phyloP scores from a whole-genome alignment of 2,113 vertebrate species.

The Corythaeola cristata region DNA sequence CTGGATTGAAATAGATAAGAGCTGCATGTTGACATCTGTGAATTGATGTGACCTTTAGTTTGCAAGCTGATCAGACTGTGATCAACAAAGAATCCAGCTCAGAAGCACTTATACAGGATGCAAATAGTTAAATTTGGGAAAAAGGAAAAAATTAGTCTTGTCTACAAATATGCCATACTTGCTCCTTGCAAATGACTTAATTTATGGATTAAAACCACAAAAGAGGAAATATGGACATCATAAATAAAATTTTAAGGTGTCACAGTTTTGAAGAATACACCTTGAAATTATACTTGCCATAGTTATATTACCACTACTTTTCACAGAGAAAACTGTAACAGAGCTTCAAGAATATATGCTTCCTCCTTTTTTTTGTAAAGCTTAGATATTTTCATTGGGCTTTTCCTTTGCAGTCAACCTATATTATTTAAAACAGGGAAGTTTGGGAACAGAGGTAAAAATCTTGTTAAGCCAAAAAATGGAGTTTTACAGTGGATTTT shows the following conservation, averaged over 20 bases:
- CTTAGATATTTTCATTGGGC: background rate
- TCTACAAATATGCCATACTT: background rate
- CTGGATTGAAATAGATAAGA: constrained; percentile 39
- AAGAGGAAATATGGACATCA: background rate
- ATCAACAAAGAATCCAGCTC: background rate
- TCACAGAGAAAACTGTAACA: background rate
- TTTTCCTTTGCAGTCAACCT: background rate
- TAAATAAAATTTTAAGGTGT: background rate
- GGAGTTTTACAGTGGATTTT: background rate
- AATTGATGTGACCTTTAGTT: constrained; percentile 23
- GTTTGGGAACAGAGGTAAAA: background rate
- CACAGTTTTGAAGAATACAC: background rate
- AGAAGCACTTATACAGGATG: background rate
- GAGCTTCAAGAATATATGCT: background rate
- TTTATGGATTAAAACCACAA: background rate
- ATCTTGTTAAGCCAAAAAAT: background rate
- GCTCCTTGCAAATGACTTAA: background rate
- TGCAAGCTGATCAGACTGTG: background rate
- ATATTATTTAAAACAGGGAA: background rate
- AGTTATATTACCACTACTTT: background rate
- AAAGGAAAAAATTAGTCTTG: background rate
- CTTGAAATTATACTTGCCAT: background rate
- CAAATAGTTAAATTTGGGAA: background rate
- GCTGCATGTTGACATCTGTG: constrained; percentile 25
- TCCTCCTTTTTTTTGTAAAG: background rate